Conservation (phyloP, 2,888 invertebrate species). For the Lasioglossum figueresi region DNA sequence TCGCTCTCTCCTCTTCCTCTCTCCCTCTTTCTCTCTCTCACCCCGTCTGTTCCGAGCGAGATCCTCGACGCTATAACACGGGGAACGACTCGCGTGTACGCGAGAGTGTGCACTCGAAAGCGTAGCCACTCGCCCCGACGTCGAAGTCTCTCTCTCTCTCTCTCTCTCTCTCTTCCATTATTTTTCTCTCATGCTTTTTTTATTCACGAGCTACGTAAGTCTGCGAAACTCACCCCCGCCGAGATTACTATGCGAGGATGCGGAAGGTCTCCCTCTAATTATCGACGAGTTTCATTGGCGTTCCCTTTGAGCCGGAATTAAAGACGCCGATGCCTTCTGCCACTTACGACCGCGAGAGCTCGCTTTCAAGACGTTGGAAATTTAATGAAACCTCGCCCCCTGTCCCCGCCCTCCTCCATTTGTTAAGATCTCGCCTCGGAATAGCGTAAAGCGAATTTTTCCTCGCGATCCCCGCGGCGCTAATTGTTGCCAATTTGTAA, state of each 20-base stretch:
- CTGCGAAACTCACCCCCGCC: not conserved
- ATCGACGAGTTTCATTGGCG: slow-evolving; percentile 45
- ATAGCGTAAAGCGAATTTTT: slow-evolving; percentile 35
- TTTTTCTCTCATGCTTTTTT: slow-evolving; percentile 13
- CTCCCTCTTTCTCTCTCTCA: not conserved
- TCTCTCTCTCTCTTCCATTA: not conserved
- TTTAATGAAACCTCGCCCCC: slow-evolving; percentile 38
- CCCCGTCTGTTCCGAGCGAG: slow-evolving; percentile 14
- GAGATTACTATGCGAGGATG: slow-evolving; percentile 20
- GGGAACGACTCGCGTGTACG: slow-evolving; percentile 61
- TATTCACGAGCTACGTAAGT: slow-evolving; percentile 31
- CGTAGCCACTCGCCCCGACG: slow-evolving; percentile 49
- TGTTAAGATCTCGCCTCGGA: slow-evolving; percentile 18
- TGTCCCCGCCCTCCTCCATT: slow-evolving; percentile 13
- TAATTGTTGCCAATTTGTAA: slow-evolving; percentile 20
- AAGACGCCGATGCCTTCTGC: slow-evolving; percentile 36
- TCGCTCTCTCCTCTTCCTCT: not conserved
- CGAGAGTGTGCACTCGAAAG: slow-evolving; percentile 56
- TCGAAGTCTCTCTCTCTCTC: not conserved
- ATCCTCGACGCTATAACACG: slow-evolving; percentile 61
- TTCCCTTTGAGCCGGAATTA: slow-evolving; percentile 42
- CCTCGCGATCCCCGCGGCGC: not conserved
- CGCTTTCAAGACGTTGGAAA: slow-evolving; percentile 26
- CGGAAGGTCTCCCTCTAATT: slow-evolving; percentile 30
- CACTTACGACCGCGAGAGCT: slow-evolving; percentile 21